These are phyloP conservation scores for Caenorhabditis virilis DNA, from an alignment of 2,888 invertebrate genomes.

Conservation along the genomic window DNA sequence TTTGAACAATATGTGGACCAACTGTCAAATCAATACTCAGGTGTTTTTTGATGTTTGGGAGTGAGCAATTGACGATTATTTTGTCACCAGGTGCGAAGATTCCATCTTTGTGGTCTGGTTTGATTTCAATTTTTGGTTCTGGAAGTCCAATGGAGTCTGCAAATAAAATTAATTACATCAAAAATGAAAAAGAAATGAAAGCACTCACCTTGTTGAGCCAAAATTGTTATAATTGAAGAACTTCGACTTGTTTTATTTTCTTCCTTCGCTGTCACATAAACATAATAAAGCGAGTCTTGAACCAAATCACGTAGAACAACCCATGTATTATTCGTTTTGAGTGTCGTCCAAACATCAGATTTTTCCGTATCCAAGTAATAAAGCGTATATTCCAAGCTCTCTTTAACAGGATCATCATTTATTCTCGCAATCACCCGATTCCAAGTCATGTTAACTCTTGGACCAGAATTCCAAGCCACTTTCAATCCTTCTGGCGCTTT, in stretches of 20 bases:
- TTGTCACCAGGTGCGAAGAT: slow-evolving; percentile 37
- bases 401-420: slow-evolving; percentile 21
- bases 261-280: slow-evolving; percentile 47
- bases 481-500: slow-evolving; percentile 39
- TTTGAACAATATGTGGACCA: slow-evolving; percentile 33
- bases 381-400: slow-evolving; percentile 37
- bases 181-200: not conserved
- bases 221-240: slow-evolving; percentile 49
- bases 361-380: slow-evolving; percentile 47
- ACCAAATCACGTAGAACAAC: slow-evolving; percentile 41
- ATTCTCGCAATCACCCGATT: slow-evolving; percentile 25
- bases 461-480: slow-evolving; percentile 52
- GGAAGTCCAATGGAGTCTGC: slow-evolving; percentile 47
- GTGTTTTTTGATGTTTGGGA: slow-evolving; percentile 22
- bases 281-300: slow-evolving; percentile 40
- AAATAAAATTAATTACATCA: not conserved
- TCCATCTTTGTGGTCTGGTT: slow-evolving; percentile 36
- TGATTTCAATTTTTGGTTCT: slow-evolving; percentile 38
- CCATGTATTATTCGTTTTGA: slow-evolving; percentile 47
- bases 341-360: slow-evolving; percentile 35
- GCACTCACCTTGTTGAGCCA: slow-evolving; percentile 39
- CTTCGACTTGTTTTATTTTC: slow-evolving; percentile 34
- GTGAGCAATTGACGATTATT: slow-evolving; percentile 37
- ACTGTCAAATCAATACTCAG: slow-evolving; percentile 44
- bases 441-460: slow-evolving; percentile 52